Percentiles rank a stretch among this genome's conserved stretches.
phyloP scores from a whole-genome alignment of 2,113 vertebrate genomes.

The Malurus alboscapulatus region DNA sequence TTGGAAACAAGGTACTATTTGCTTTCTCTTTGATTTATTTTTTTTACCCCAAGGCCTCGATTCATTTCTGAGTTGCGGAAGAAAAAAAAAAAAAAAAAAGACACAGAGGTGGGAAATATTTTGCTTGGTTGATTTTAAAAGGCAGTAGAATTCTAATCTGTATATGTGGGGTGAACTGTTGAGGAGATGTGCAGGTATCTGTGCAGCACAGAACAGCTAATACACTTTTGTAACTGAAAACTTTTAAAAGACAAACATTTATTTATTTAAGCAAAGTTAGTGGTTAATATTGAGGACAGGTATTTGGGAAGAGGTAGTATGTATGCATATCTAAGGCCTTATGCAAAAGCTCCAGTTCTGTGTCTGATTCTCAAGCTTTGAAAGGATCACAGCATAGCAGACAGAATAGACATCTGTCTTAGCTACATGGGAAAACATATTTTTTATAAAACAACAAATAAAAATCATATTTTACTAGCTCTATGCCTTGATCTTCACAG shows the following conservation, averaged over 20 bases:
- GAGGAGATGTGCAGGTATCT: background rate
- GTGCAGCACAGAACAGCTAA: background rate
- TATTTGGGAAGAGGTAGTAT: background rate
- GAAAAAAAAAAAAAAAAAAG: no score
- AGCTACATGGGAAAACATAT: background rate
- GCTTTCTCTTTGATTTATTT: background rate
- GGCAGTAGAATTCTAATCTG: background rate
- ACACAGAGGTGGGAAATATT: background rate
- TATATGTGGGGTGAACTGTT: background rate
- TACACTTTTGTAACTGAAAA: background rate
- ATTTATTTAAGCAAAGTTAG: background rate
- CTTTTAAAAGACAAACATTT: background rate
- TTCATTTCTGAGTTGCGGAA: background rate
- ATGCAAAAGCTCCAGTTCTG: background rate
- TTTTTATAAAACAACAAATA: background rate
- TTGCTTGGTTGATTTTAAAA: background rate
- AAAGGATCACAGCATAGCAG: background rate
- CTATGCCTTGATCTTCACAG: background rate
- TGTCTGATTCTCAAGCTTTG: background rate
- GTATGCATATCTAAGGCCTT: background rate
- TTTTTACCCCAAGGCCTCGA: background rate
- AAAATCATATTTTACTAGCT: background rate
- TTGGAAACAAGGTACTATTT: background rate
- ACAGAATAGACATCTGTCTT: background rate
- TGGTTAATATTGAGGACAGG: background rate